Evolutionary conservation across 2,797 vertebrate species (phyloP), one percentile per base, ranked within the genome.

Genomic region (Fistularia tabacaria): DNA sequence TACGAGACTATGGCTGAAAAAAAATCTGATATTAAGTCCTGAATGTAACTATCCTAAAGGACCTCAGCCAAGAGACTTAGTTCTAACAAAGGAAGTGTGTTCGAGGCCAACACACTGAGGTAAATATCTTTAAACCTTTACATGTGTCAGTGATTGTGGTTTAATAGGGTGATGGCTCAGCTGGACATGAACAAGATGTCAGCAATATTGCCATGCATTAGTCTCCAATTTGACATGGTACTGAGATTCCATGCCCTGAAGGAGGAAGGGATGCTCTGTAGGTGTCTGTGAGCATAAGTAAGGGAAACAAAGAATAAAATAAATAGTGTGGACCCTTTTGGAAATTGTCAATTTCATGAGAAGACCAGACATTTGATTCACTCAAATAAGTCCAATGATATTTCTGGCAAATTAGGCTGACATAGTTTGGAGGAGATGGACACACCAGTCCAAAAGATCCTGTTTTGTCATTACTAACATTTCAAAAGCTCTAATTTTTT

Each of bases 91-190:
- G 84, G 84, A 87, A 87, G 85, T 81, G 80, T 75, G 79, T 86
- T 88, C 68, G 47, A 59, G 59, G 59, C 69, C 63, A 70, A 73
- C 81, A 79, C 74, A 68, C 61, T 73, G 72, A 79, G 77, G 64
- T 80, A 78, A 83, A 88, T 85, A 62, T 70, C 59, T 81, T 75
- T 85, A 85, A 87, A 82, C 63, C 65, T 64, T 55, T 71, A 84
- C 86, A 89, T 87, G 81, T 90, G 90, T 86, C 87, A 87, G 78
- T 81, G 78, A 89, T 91, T 89, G 84, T 81, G 85, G 81, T 83
- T 82, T 72, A 62, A 84, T 54, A 59, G 69, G 72, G 64, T 70
- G 67, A 80, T 52, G 39, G 62, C 67, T 60, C 57, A 54, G 64
- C 64, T 77, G 66, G 73, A 66, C 62, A 71, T 60, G 67, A 79